Percentiles rank a stretch among this genome's conserved stretches.
These are phyloP conservation scores for Drosophila grimshawi DNA, from an alignment of 1,140 invertebrate species.

Conservation along the genomic window DNA sequence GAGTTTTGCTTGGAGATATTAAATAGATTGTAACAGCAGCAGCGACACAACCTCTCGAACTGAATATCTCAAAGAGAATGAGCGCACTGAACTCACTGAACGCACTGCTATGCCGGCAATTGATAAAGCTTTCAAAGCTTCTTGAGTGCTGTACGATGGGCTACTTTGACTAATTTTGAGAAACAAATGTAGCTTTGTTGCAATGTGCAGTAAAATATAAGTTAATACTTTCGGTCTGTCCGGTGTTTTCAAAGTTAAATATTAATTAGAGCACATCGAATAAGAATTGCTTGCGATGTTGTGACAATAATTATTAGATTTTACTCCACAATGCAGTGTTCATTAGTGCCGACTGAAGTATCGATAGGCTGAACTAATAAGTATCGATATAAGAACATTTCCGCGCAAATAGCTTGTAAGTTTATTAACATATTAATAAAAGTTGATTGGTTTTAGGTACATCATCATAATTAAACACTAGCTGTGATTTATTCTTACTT, in stretches of 20 bases:
- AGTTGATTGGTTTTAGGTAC: background rate
- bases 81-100: background rate
- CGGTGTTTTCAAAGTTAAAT: background rate
- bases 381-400: conserved; percentile 21
- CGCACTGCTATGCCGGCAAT: conserved; percentile 1
- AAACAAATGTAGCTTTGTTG: background rate
- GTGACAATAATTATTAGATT: background rate
- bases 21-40: background rate
- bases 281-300: background rate
- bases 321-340: conserved; percentile 11
- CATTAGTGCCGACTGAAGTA: background rate
- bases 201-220: background rate
- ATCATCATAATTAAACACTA: background rate
- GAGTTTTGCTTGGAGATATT: background rate
- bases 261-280: background rate
- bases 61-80: conserved; percentile 9
- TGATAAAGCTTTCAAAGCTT: conserved; percentile 25
- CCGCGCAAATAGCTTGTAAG: conserved; percentile 34
- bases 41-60: conserved; percentile 17
- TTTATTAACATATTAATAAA: conserved; percentile 1
- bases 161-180: background rate
- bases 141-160: background rate
- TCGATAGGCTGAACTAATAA: background rate
- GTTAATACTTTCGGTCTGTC: background rate
- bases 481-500: background rate